Evolutionary conservation across 1,140 invertebrate genomes (phyloP), one percentile per base, ranked within the genome.

Genomic region (Listronotus bonariensis): DNA sequence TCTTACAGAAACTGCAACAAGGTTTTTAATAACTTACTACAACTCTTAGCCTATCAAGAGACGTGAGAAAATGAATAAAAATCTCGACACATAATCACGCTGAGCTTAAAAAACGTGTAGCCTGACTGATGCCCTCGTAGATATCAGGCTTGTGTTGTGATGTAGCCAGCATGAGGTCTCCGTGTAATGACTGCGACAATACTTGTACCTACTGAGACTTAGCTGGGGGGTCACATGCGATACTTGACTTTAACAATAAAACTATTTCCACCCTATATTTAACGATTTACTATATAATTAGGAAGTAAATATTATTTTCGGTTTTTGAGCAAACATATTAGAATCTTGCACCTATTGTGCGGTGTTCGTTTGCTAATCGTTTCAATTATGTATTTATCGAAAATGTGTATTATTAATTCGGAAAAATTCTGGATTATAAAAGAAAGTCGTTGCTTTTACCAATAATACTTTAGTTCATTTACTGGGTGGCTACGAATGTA

Each of bases 201-300:
- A 38, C 17, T 15, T 40, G 31, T 60, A 46, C 62, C 55, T 51
- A 40, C 36, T 51, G 51, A 17, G 49, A 46, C 38, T 36, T 48
- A 49, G 20, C 26, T 36, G 40, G 45, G 57, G 62, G 56, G 46
- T 18, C 67, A 60, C 67, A 65, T 65, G 60, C 62, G 62, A 68
- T 68, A 68, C 67, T 68, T 68, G 67, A 68, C 67, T 65, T 49
- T 52, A 12, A 68, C 56, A 68, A 68, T 65, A 53, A 43, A 60
- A 56, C 31, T 11, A 42, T 55, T 48, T 18, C 53, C 52, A 48
- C 52, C 61, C 61, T 12, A 40, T 56, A 49, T 55, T 53, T 36
- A 53, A 18, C 31, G 49, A 53, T 36, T 36, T 34, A 36, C 45
- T 48, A 5, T 48, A 5, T 26, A 48, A 18, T 18, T 14, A 8